phyloP scores from a whole-genome alignment of 1,140 invertebrate genomes.

The Lordiphosa clarofinis region DNA sequence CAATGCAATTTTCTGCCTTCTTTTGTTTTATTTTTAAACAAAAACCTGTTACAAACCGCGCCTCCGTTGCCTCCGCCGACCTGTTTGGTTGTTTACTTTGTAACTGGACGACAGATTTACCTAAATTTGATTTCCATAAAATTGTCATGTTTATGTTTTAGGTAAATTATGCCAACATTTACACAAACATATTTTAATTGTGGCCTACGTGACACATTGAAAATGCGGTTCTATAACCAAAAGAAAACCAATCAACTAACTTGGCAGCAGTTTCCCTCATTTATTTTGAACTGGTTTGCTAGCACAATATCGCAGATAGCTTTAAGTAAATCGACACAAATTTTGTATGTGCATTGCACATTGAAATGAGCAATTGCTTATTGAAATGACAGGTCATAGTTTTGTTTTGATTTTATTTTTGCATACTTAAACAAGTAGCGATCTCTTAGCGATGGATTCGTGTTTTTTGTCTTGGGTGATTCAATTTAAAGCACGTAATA shows the following conservation, averaged over 20 bases:
- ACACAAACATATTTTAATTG: conserved; percentile 15
- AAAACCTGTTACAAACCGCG: conserved; percentile 42
- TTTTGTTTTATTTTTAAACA: conserved; percentile 25
- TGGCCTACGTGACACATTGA: conserved; percentile 59
- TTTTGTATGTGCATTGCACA: background rate
- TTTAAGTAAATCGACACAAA: background rate
- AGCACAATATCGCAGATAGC: background rate
- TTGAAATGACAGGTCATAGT: conserved; percentile 3
- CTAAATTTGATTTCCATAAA: conserved; percentile 31
- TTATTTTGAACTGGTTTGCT: conserved; percentile 32
- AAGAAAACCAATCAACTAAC: conserved; percentile 28
- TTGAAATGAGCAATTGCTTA: conserved; percentile 1
- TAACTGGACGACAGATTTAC: conserved; percentile 17
- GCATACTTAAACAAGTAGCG: no score
- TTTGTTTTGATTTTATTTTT: conserved; percentile 1
- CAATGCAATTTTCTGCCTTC: conserved; percentile 22
- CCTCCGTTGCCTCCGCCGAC: conserved; percentile 26
- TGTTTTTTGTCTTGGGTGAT: no score
- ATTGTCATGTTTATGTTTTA: conserved; percentile 36
- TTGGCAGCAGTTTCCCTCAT: conserved; percentile 40
- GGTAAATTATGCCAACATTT: conserved; percentile 37
- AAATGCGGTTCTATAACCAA: conserved; percentile 48
- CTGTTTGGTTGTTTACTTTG: conserved; percentile 40
- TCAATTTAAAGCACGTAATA: no score
- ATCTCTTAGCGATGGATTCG: no score